Base-by-base conservation (phyloP, 2,797 vertebrate genomes). In the Spinus olivaceus region DNA sequence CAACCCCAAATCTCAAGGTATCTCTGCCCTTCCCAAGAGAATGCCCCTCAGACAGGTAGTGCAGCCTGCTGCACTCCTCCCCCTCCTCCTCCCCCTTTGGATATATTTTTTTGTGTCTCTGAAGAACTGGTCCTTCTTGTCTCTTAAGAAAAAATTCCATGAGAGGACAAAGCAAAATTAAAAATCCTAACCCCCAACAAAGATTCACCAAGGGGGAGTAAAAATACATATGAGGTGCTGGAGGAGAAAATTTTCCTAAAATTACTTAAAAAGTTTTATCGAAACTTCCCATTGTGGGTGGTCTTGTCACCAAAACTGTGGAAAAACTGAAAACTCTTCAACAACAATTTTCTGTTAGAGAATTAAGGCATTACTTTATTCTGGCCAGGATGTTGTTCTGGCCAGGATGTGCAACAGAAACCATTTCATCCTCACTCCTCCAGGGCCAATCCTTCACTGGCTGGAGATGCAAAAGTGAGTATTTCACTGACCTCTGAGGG, bases 401-500 rank as follows among this genome's bases (percentile, higher is more conserved):
- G 69, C 14, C 39, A 71, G 14, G 14, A 47, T 59, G 17, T 50
- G 30, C 30, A 42, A 42, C 19, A 28, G 30, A 33, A 76, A 63
- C 17, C 0, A 18, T 51, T 76, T 42, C 32, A 28, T 42, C 14
- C 47, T 37, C 25, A 30, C 47, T 67, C 46, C 27, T 49, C 8
- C 3, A 35, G 19, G n/a, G 13, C 19, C 2, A 3, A 30, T 37
- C 33, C 16, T 41, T 14, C 3, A 3, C 12, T 8, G 5, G 4
- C 2, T 2, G 7, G 49, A 24, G 21, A 41, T 8, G 28, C 22
- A 53, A 32, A 41, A 39, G 5, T 24, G 49, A 70, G 12, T 6
- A 53, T 70, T 70, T 70, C 28, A 25, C 37, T 20, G 30, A 53
- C 22, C 12, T 32, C 37, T n/a, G 47, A 32, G 35, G 21, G 28